phyloP scores from a whole-genome alignment of 1,140 invertebrate species.

The Magallana gigas region DNA sequence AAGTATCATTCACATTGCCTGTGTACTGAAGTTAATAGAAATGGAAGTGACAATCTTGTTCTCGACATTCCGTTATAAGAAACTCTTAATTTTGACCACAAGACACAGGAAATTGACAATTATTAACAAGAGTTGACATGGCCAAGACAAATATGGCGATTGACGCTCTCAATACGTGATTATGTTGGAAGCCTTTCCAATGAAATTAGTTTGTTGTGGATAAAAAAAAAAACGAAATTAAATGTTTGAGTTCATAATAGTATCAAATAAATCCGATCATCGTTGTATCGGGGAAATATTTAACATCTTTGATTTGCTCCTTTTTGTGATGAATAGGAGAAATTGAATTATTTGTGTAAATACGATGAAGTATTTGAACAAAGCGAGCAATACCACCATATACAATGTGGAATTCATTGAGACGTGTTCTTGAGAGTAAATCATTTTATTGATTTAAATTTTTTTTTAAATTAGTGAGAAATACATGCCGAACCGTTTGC shows the following conservation, averaged over 20 bases:
- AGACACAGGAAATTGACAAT: slow-evolving; percentile 43
- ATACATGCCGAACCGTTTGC: neutral
- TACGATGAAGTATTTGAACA: slow-evolving; percentile 3
- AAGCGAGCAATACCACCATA: neutral
- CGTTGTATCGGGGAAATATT: slow-evolving; percentile 33
- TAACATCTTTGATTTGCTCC: slow-evolving; percentile 22
- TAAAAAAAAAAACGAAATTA: slow-evolving; percentile 34
- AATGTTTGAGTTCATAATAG: slow-evolving; percentile 40
- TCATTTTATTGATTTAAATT: slow-evolving; percentile 23
- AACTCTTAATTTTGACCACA: slow-evolving; percentile 37
- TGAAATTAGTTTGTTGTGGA: slow-evolving; percentile 25
- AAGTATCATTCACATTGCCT: neutral
- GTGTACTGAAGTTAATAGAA: neutral
- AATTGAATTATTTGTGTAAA: slow-evolving; percentile 36
- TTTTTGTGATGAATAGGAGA: slow-evolving; percentile 12
- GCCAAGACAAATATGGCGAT: slow-evolving; percentile 13
- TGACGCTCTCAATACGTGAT: neutral
- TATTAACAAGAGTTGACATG: slow-evolving; percentile 44
- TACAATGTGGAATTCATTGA: neutral
- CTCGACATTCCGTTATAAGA: slow-evolving; percentile 30
- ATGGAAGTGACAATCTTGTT: slow-evolving; percentile 24
- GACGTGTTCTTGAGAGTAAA: neutral
- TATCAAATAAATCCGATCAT: slow-evolving; percentile 18
- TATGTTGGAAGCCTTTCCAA: neutral
- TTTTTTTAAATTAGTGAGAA: neutral